These are phyloP conservation scores for Sarcophaga rosellei DNA, from an alignment of 2,888 invertebrate genomes.

Conservation along the genomic window DNA sequence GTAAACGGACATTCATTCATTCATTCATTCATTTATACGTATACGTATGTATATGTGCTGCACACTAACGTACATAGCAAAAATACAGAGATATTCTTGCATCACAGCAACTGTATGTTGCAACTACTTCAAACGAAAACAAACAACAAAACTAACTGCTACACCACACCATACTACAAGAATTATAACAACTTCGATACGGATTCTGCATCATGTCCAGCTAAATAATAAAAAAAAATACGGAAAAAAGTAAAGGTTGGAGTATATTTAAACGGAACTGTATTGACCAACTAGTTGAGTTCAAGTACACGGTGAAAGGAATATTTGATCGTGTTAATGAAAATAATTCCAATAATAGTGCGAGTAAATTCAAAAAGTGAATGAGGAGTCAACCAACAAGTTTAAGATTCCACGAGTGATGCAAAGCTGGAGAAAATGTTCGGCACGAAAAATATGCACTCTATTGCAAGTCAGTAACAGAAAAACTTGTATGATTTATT, in stretches of 20 bases:
- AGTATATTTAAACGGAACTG: background rate
- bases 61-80: background rate
- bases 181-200: background rate
- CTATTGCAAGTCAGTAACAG: too few species aligned
- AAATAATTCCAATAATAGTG: background rate
- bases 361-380: too few species aligned
- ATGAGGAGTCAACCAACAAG: too few species aligned
- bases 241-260: background rate
- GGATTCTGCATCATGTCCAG: constrained; percentile 40
- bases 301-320: constrained; percentile 27
- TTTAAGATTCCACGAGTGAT: too few species aligned
- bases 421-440: background rate
- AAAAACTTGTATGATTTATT: too few species aligned
- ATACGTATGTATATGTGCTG: constrained; percentile 11
- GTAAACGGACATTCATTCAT: constrained; percentile 36
- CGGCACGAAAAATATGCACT: background rate
- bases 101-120: background rate
- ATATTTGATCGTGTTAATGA: background rate
- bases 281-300: constrained; percentile 28
- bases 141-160: background rate
- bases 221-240: background rate
- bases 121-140: background rate
- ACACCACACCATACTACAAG: background rate
- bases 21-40: constrained; percentile 21
- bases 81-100: background rate